Conservation (phyloP, 2,113 vertebrate genomes). For the Azemiops feae region DNA sequence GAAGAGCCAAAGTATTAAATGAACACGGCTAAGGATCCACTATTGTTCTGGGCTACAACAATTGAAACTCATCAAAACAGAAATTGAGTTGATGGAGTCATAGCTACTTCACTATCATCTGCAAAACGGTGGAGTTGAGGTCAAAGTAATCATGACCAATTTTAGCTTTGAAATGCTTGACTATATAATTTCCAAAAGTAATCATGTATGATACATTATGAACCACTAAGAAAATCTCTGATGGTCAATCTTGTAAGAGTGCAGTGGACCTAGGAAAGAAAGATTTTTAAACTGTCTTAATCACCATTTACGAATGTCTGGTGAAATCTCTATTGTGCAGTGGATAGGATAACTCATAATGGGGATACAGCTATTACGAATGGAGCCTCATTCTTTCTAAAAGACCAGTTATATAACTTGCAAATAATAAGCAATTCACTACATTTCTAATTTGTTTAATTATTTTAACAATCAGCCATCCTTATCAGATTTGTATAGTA, state of each 20-base stretch:
- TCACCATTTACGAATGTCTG: neutral
- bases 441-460: neutral
- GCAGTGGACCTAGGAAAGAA: neutral
- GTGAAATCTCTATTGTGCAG: neutral
- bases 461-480: neutral
- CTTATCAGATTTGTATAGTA: neutral
- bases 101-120: neutral
- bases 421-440: neutral
- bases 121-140: neutral
- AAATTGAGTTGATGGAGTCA: neutral
- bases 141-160: neutral
- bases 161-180: neutral
- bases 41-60: neutral
- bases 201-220: neutral
- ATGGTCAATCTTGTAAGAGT: neutral
- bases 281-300: neutral
- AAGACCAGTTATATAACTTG: neutral
- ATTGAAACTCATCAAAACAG: neutral
- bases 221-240: neutral
- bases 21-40: neutral
- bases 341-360: neutral
- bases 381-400: neutral
- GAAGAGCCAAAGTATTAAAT: neutral
- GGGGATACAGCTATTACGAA: neutral
- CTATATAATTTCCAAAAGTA: neutral